Conservation (phyloP, 35 echinoderm and acorn worm species). For the Holothuria glaberrima region DNA sequence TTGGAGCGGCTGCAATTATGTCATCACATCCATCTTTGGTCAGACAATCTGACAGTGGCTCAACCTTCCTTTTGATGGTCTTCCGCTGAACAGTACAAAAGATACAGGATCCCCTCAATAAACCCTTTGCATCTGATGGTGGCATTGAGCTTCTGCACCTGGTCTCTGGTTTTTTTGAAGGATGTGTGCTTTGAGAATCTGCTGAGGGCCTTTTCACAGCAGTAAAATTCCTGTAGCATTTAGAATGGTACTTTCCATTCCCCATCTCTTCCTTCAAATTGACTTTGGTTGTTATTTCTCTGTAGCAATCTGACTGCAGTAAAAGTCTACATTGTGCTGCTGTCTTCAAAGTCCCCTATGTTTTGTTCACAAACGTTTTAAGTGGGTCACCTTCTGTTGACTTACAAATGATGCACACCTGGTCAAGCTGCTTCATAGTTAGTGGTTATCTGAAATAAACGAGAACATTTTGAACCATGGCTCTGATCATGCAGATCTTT, state of each 20-base stretch:
- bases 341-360: conserved; percentile 32
- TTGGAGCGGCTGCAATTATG: conserved; percentile 56
- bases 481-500: no score
- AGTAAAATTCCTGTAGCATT: conserved; percentile 42
- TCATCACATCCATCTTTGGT: conserved; percentile 63
- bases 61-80: conserved; percentile 52
- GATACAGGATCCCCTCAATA: conserved; percentile 60
- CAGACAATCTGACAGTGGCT: conserved; percentile 68
- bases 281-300: conserved; percentile 27
- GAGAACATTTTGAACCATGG: no score
- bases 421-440: no score
- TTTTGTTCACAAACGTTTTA: conserved; percentile 23
- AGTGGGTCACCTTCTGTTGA: not conserved
- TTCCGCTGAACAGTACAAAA: conserved; percentile 49
- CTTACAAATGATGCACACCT: conserved; percentile 61
- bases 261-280: conserved; percentile 45
- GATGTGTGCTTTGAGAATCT: not conserved
- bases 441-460: no score
- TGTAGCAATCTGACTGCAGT: conserved; percentile 47
- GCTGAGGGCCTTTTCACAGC: conserved; percentile 45
- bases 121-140: conserved; percentile 41
- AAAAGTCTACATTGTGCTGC: conserved; percentile 45
- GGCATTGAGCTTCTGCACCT: conserved; percentile 8
- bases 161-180: conserved; percentile 41
- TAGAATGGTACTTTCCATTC: conserved; percentile 49